Evolutionary conservation across 2,888 invertebrate species (phyloP), one percentile per base, ranked within the genome.

Genomic region (Lissocephala sabroskyi): DNA sequence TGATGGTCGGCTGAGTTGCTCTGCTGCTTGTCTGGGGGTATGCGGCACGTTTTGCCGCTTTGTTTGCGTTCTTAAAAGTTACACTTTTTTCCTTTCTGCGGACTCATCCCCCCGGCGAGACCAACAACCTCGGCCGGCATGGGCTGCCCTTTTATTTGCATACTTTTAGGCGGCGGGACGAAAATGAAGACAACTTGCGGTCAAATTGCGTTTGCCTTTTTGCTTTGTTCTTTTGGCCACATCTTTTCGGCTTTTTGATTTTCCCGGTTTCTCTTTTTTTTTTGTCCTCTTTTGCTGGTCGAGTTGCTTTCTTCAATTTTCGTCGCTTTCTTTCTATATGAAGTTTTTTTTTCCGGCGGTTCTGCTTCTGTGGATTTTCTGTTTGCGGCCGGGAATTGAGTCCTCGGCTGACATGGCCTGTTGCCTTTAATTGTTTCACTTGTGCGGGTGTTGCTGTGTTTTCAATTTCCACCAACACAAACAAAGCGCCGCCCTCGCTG

Each of bases 141-240:
- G 11, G n/a, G 39, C 40, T 9, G 19, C 37, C 40, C 49, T 40
- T 59, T 49, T 56, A 56, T 59, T 60, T 56, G 61, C 59, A 60
- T 60, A 59, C 59, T 60, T 56, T 61, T 56, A 52, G 61, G 47
- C 45, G 41, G 44, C n/a, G 47, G 52, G 14, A 17, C 39, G 42
- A 45, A n/a, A 62, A 49, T 44, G 47, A 47, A 46, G 47, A 51
- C 47, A 52, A 49, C 54, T 59, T 49, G 46, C 33, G 56, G 52
- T 46, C 52, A 46, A 57, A 47, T 57, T 57, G 52, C 42, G 57
- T 59, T 45, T 59, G 59, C 36, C 17, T 26, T 40, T 40, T n/a
- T 3, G 13, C 28, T 26, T 26, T 26, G 40, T 29, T 28, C 44
- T 44, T 39, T 41, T 33, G 19, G 26, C 26, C 28, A n/a, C 17